These are phyloP conservation scores for Lepidurus packardi DNA, from an alignment of 1,140 invertebrate genomes.

Conservation along the genomic window DNA sequence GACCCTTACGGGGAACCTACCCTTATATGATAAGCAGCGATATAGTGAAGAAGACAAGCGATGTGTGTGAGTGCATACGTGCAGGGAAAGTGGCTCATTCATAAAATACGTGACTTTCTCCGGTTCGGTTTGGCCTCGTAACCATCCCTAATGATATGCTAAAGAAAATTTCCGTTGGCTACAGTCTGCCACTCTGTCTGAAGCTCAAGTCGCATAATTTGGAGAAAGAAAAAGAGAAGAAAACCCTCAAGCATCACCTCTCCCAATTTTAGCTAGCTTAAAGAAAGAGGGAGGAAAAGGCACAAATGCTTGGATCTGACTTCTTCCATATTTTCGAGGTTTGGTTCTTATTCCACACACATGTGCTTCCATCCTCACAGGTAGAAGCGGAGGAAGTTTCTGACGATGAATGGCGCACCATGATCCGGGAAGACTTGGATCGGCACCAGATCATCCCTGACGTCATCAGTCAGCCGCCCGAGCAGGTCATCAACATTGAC, in stretches of 20 bases:
- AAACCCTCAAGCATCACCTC: background rate
- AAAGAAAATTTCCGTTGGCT: constrained; percentile 1
- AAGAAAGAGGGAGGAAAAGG: background rate
- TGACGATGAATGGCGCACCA: constrained; percentile 30
- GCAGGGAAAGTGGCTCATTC: constrained; percentile 6
- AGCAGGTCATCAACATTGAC: constrained; percentile 31
- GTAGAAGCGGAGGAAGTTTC: constrained; percentile 31
- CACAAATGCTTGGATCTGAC: too few species aligned
- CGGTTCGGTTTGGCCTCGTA: background rate
- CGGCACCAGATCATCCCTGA: constrained; percentile 29
- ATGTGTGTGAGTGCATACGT: too few species aligned
- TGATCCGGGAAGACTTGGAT: constrained; percentile 29
- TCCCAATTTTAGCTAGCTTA: background rate
- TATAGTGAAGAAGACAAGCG: too few species aligned
- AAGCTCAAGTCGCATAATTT: too few species aligned
- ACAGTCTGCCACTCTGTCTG: constrained; percentile 3
- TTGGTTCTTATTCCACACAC: background rate
- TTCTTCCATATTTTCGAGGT: too few species aligned
- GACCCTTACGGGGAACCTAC: too few species aligned
- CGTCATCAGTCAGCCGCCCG: constrained; percentile 26
- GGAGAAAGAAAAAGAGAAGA: too few species aligned
- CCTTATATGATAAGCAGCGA: too few species aligned
- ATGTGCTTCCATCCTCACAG: background rate
- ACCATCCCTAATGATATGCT: constrained; percentile 1
- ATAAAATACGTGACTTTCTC: constrained; percentile 22